These are phyloP conservation scores for Pica pica DNA, from an alignment of 2,113 vertebrate genomes.

Conservation along the genomic window DNA sequence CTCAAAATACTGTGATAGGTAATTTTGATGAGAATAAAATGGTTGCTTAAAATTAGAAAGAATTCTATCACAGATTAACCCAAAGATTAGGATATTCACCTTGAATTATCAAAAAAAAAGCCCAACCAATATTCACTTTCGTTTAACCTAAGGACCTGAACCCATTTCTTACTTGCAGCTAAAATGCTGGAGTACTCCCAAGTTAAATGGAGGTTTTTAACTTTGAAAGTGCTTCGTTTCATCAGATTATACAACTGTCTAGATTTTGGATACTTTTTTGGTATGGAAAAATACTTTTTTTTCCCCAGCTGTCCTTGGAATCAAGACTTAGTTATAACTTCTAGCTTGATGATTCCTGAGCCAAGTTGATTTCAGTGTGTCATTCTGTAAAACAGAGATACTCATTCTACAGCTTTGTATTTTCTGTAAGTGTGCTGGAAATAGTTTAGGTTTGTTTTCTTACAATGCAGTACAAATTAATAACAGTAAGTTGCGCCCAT, in stretches of 20 bases:
- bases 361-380: neutral
- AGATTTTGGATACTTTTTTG: neutral
- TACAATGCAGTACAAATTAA: constrained; percentile 19
- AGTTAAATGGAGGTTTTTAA: neutral
- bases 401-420: neutral
- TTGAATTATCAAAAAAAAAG: neutral
- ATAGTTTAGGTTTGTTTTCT: neutral
- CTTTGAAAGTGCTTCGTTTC: neutral
- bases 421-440: neutral
- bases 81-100: neutral
- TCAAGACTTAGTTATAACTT: neutral
- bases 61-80: neutral
- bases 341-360: neutral
- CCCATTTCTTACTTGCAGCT: neutral
- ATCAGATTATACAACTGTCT: neutral
- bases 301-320: neutral
- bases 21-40: neutral
- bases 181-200: neutral
- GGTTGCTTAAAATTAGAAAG: neutral
- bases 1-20: neutral
- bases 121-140: neutral
- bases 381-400: neutral
- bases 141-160: neutral
- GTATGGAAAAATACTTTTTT: neutral
- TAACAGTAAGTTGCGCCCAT: constrained; percentile 3